Evolutionary conservation across 2,113 vertebrate genomes (phyloP).

Genomic region (Oryzias javanicus): DNA sequence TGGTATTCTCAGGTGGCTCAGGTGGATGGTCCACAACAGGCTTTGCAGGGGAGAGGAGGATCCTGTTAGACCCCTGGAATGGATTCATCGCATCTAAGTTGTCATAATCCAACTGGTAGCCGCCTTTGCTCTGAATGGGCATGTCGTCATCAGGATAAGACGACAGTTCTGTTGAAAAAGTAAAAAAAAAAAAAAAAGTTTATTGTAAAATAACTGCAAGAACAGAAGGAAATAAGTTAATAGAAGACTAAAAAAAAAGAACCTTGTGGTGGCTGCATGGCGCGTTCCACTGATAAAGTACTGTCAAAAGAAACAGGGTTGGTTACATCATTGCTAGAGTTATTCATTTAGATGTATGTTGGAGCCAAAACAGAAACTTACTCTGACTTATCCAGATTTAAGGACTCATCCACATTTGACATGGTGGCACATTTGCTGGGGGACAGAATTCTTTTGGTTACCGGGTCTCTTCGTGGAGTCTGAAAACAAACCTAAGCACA

Average conservation of each 20-base stretch:
- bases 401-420: conserved; percentile 59
- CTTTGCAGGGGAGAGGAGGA: conserved; percentile 49
- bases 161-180: conserved; percentile 32
- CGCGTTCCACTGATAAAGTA: conserved; percentile 8
- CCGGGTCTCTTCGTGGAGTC: conserved; percentile 88
- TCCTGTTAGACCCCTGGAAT: conserved; percentile 53
- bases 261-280: conserved; percentile 47
- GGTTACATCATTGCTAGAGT: neutral
- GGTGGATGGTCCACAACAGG: conserved; percentile 8
- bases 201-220: neutral
- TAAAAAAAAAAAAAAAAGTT: neutral
- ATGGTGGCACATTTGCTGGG: conserved; percentile 70
- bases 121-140: conserved; percentile 71
- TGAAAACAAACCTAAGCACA: conserved; percentile 90
- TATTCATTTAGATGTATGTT: neutral
- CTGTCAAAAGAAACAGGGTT: conserved; percentile 41
- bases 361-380: conserved; percentile 23
- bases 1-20: neutral
- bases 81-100: conserved; percentile 64
- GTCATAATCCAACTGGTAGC: conserved; percentile 71
- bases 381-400: conserved; percentile 46
- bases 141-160: conserved; percentile 68
- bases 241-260: conserved; percentile 22
- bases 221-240: neutral
- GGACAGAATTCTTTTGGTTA: conserved; percentile 84